These are phyloP conservation scores for Ariopsis seemanni DNA, from an alignment of 2,113 vertebrate species.

Conservation along the genomic window DNA sequence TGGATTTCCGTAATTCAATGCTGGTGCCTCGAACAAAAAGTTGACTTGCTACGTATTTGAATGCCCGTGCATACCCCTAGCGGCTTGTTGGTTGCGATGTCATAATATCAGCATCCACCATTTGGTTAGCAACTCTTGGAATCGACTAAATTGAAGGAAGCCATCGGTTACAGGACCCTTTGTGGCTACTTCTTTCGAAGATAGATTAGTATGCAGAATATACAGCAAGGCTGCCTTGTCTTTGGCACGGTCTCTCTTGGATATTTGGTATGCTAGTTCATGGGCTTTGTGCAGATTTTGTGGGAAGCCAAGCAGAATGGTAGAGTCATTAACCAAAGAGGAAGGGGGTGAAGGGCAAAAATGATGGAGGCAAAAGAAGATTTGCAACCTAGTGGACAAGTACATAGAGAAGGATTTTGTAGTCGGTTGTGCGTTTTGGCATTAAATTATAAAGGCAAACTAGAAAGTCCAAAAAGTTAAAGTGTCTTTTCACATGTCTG, in stretches of 20 bases:
- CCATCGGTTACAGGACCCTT: neutral
- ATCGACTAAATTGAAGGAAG: neutral
- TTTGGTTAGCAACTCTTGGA: neutral
- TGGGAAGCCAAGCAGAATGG: constrained; percentile 46
- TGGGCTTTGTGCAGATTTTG: constrained; percentile 19
- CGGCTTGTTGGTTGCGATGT: neutral
- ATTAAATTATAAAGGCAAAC: neutral
- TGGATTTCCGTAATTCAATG: neutral
- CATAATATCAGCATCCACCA: neutral
- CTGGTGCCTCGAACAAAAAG: neutral
- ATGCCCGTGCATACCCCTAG: neutral
- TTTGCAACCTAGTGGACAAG: constrained; percentile 1
- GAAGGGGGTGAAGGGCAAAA: constrained; percentile 25
- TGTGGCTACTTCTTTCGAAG: neutral
- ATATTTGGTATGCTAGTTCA: constrained; percentile 31
- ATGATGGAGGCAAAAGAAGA: neutral
- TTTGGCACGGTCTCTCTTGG: constrained; percentile 12
- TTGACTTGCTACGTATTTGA: neutral
- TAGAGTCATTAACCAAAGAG: constrained; percentile 61
- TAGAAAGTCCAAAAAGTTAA: neutral
- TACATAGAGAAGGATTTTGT: neutral
- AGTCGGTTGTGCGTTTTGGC: neutral
- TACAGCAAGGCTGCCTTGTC: neutral
- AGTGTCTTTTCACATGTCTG: constrained; percentile 7
- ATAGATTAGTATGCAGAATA: neutral